Evolutionary conservation across 2,888 invertebrate genomes (phyloP).

Genomic region (Willowsia nigromaculata): DNA sequence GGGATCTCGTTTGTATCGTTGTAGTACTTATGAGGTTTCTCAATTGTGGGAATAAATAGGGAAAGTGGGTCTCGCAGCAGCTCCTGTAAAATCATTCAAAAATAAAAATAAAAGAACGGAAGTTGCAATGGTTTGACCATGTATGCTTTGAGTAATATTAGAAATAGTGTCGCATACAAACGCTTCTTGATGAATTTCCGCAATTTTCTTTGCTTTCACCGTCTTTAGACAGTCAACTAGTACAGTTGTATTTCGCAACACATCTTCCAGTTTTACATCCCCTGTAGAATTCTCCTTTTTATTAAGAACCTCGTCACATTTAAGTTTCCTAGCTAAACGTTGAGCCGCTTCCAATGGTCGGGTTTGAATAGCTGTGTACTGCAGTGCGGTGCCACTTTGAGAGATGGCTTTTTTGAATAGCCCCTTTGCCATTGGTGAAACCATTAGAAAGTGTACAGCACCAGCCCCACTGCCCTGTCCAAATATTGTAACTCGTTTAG

Average conservation of each 20-base stretch:
- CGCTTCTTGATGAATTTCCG: constrained; percentile 72
- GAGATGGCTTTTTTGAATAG: constrained; percentile 73
- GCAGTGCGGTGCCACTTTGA: constrained; percentile 71
- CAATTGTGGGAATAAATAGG: constrained; percentile 71
- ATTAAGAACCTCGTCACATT: constrained; percentile 68
- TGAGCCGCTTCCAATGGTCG: constrained; percentile 72
- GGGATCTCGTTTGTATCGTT: constrained; percentile 59
- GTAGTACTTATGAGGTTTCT: constrained; percentile 51
- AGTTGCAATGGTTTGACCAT: too few species aligned
- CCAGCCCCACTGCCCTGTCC: constrained; percentile 68
- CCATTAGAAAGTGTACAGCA: constrained; percentile 73
- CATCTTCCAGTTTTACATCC: constrained; percentile 24
- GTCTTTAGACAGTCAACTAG: constrained; percentile 71
- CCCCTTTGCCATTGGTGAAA: constrained; percentile 72
- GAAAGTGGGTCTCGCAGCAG: constrained; percentile 63
- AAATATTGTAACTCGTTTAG: constrained; percentile 63
- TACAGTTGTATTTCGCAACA: constrained; percentile 43
- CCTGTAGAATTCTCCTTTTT: constrained; percentile 63
- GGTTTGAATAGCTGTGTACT: constrained; percentile 63
- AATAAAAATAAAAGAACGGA: background rate
- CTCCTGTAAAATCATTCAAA: constrained; percentile 39
- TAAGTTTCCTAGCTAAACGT: constrained; percentile 65
- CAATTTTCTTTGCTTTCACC: constrained; percentile 74
- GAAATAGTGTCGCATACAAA: constrained; percentile 55
- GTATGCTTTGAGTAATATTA: background rate